Evolutionary conservation across 2,797 vertebrate species (phyloP), one percentile per base, ranked within the genome.

Genomic region (Petrocephalus sullivani): DNA sequence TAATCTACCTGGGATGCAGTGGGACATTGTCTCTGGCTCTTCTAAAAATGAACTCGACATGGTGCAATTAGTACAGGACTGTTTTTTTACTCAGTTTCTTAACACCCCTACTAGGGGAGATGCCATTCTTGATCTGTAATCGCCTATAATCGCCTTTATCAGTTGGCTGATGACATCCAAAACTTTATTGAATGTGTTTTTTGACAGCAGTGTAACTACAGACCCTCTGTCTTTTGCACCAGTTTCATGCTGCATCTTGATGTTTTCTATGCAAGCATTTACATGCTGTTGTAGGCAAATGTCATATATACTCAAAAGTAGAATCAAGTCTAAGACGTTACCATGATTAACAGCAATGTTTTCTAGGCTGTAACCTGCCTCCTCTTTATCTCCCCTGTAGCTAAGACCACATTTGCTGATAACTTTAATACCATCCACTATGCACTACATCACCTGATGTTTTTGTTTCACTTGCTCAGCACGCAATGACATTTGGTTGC

Each of bases 381-480:
- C 89, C 58, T 41, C 84, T 82, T 88, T 88, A 87, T 89, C 78
- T 21, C 85, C 88, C 37, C 90, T 88, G 51, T 89, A 90, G 19
- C 49, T 87, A 86, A 90, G 87, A 2, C 84, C 90, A 90, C 90
- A 90, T 88, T 91, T 93, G n/a, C 83, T 87, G 0, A 90, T 90
- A 8, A 91, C 84, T 90, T 92, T 91, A 4, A 90, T 61, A 0
- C 91, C 87, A 9, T 90, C 84, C 33, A 90, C 82, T n/a, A 91
- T 88, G 9, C 87, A 8, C 12, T 90, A 64, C 82, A 91, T 86
- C 23, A 90, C 87, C 86, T 91, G 87, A 1, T 23, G 2, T 46
- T 87, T 90, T 37, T 88, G 90, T 28, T 64, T 58, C 16, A 91
- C 88, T 51, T 91, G 87, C 51, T 90, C 46, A 60, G 7, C 8